A percentile compares a stretch with the other conserved stretches of the same genome.
These are phyloP conservation scores for Chelmon rostratus DNA, from an alignment of 2,797 vertebrate genomes.

Conservation along the genomic window DNA sequence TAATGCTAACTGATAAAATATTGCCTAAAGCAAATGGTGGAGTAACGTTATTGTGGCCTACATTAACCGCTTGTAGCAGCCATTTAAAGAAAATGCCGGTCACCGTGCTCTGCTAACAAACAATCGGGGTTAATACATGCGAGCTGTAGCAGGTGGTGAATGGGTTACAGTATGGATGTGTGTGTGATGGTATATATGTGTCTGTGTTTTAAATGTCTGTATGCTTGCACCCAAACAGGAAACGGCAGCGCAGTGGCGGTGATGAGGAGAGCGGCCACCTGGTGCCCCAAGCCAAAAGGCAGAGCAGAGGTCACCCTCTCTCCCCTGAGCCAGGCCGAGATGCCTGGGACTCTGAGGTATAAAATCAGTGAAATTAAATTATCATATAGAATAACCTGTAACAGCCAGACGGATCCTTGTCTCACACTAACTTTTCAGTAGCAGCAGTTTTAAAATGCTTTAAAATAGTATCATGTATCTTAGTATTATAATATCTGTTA, in stretches of 20 bases:
- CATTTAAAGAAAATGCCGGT: slow-evolving; percentile 3
- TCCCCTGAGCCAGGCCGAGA: slow-evolving; percentile 83
- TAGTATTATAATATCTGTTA: no score
- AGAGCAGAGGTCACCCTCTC: slow-evolving; percentile 80
- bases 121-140: background rate
- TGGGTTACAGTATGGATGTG: background rate
- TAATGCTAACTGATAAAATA: background rate
- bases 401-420: background rate
- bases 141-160: background rate
- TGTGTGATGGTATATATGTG: background rate
- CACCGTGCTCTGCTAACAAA: background rate
- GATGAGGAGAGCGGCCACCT: slow-evolving; percentile 89
- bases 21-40: background rate
- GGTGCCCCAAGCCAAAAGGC: slow-evolving; percentile 91
- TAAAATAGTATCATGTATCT: no score
- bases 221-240: slow-evolving; percentile 76
- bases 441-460: background rate
- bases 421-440: background rate
- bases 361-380: background rate
- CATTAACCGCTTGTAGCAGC: background rate
- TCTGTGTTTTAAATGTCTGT: background rate
- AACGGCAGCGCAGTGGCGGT: slow-evolving; percentile 89
- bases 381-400: background rate
- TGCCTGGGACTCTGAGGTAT: slow-evolving; percentile 87
- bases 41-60: slow-evolving; percentile 3